Base-by-base conservation (phyloP, 2,113 vertebrate species). In the Myanophis thanlyinensis region DNA sequence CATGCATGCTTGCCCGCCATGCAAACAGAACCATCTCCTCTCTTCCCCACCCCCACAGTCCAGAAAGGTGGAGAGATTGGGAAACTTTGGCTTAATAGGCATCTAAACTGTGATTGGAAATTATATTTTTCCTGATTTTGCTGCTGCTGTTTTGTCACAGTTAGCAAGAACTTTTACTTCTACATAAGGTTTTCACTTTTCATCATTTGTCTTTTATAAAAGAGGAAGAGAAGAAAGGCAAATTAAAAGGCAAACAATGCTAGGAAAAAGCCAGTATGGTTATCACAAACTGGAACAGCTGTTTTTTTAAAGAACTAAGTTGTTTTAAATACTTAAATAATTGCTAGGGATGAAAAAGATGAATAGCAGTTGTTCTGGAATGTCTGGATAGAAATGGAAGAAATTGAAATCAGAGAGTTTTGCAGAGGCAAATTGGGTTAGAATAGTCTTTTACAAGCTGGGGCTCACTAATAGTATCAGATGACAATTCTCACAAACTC, bases 31-130 rank as follows among this genome's bases (percentile, higher is more conserved):
- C 56, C 56, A 62, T 12, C 56, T 0, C 25, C 25, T 30, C 10
- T 11, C 56, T 1, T 3, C 56, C 25, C 56, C 25, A 25, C 2
- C 54, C 23, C 8, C 8, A 0, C 0, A 0, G 56, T 30, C 56
- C 25, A 62, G 56, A 62, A 62, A 62, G 27, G 25, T 1, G 56
- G 56, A 62, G 30, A 30, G 27, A 3, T 62, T 62, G 56, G 56
- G 56, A 27, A 59, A 12, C 10, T 62, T 92, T 93, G 85, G 93
- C 89, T 93, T 93, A 85, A 93, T 40, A 89, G 48, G 53, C 56
- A 22, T 93, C 85, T 85, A 80, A 87, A 91, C 48, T 91, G 67
- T 88, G 92, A 67, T 30, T 12, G 40, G 44, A 30, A 22, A n/a
- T 87, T 93, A 87, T n/a, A 44, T 88, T 91, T 91, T 9, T 49